phyloP scores from a whole-genome alignment of 1,140 invertebrate species.

The Druon quercuslanigerum region DNA sequence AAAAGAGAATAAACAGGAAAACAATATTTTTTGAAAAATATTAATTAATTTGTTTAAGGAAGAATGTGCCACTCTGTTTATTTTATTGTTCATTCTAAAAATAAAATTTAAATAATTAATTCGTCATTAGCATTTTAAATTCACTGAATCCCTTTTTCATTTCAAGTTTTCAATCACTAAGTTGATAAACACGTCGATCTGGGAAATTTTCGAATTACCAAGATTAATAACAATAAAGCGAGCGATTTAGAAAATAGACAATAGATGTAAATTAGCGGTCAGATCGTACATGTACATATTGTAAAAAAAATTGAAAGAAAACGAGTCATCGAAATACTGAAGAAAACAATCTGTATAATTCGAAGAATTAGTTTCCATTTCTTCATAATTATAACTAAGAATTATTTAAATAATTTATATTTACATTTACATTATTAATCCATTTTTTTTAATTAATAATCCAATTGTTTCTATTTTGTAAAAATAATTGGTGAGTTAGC shows the following conservation, averaged over 20 bases:
- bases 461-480: too few species aligned
- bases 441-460: too few species aligned
- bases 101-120: neutral
- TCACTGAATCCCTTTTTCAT: neutral
- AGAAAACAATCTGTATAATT: neutral
- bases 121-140: neutral
- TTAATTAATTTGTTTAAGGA: too few species aligned
- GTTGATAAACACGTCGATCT: neutral
- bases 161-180: conserved; percentile 3
- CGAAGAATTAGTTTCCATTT: conserved; percentile 7
- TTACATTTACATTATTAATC: too few species aligned
- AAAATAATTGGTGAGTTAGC: too few species aligned
- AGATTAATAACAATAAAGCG: neutral
- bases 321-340: conserved; percentile 7
- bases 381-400: neutral
- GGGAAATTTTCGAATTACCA: neutral
- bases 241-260: conserved; percentile 4
- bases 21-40: too few species aligned
- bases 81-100: neutral
- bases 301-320: conserved; percentile 17
- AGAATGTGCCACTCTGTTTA: too few species aligned
- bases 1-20: too few species aligned
- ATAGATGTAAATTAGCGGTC: conserved; percentile 6
- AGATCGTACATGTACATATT: conserved; percentile 22
- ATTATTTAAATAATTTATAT: too few species aligned